Evolutionary conservation across 1,140 invertebrate species (phyloP), one percentile per base, ranked within the genome.

Genomic region (Phthorimaea operculella): DNA sequence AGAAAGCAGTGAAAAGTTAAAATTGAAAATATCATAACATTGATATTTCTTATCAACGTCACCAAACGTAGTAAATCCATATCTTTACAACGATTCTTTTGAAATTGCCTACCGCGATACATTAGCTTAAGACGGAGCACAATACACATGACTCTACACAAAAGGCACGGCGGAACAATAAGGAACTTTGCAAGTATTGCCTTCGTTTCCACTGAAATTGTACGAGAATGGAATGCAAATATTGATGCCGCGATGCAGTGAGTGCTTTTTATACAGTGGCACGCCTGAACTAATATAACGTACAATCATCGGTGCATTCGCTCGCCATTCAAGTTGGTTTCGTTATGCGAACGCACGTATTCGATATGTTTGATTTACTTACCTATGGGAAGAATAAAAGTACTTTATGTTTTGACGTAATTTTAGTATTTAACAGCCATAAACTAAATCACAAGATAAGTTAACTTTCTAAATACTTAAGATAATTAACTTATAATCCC

Each of bases 221-320:
- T 70, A 68, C 64, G 66, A 72, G 76, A 72, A 76, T 76, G 70
- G 68, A 78, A 80, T 72, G 72, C 76, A 79, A 80, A 79, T 80
- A 80, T 78, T 78, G 70, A 70, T 75, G 72, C 59, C 64, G 62
- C 62, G 63, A 64, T 28, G 67, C 66, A 63, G 67, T 68, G 62
- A 72, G 69, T 71, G 71, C 66, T 77, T 76, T 77, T 79, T 77
- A 77, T 79, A 74, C 76, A 68, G 63, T 57, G 53, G 67, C 76
- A 79, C 71, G 76, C 63, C 62, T 70, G 54, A 66, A 70, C 66
- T 71, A 69, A 70, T 67, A 66, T 54, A n/a, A 59, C 39, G 42
- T 39, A 14, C 48, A 55, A 51, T 49, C 11, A 48, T 18, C 48
- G 12, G 33, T 17, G 44, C 16, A 47, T 47, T 47, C 44, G 44